phyloP scores from a whole-genome alignment of 2,113 vertebrate species.

The Sterna hirundo region DNA sequence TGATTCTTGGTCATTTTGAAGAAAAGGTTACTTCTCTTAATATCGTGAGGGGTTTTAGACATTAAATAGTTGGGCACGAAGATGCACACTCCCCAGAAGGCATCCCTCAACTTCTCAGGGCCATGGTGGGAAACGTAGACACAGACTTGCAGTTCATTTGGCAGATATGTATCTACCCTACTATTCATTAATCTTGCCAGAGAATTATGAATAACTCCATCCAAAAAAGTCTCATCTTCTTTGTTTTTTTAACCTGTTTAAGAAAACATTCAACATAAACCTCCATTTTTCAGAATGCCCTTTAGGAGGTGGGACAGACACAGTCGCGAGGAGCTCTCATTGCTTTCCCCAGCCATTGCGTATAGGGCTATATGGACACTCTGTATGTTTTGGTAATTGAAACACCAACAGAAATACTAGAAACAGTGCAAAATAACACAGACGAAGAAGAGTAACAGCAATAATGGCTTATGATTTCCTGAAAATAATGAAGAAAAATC shows the following conservation, averaged over 20 bases:
- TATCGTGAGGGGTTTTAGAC: not conserved
- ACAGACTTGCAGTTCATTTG: not conserved
- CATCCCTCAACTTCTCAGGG: not conserved
- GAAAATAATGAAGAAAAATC: not conserved
- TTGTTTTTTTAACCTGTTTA: not conserved
- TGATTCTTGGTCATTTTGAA: not conserved
- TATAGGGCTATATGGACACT: not conserved
- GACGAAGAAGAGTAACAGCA: not conserved
- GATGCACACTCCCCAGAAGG: not conserved
- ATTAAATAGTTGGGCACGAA: not conserved
- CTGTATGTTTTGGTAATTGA: not conserved
- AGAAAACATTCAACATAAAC: not conserved
- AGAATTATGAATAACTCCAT: not conserved
- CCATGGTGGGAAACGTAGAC: not conserved
- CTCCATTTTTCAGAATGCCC: not conserved
- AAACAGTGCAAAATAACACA: not conserved
- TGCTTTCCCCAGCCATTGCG: not conserved
- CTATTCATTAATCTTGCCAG: not conserved
- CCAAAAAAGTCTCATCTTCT: not conserved
- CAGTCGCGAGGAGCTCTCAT: not conserved
- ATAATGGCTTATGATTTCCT: not conserved
- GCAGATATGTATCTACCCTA: not conserved
- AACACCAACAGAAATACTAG: not conserved
- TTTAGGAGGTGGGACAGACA: accelerated
- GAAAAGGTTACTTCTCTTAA: not conserved